phyloP scores from a whole-genome alignment of 2,797 vertebrate species.

The Xerus rutilus region DNA sequence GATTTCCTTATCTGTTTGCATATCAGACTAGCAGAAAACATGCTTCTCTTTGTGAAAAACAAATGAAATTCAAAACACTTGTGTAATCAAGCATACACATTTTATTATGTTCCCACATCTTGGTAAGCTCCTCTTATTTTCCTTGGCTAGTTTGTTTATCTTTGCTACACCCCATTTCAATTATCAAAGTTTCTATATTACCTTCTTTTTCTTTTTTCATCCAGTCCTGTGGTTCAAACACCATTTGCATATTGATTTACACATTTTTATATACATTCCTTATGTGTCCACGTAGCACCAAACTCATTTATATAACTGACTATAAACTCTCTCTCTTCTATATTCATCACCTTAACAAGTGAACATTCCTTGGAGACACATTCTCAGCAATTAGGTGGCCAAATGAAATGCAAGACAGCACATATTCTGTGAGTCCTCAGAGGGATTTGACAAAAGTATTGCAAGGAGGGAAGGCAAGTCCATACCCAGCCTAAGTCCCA shows the following conservation, averaged over 20 bases:
- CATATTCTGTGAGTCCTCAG: neutral
- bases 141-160: neutral
- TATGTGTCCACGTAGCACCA: neutral
- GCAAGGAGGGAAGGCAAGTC: neutral
- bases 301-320: neutral
- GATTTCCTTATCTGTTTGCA: neutral
- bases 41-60: neutral
- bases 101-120: neutral
- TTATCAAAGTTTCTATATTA: rapidly evolving
- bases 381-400: neutral
- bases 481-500: neutral
- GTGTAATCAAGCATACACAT: neutral
- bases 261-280: neutral
- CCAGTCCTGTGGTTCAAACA: neutral
- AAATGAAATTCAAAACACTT: neutral
- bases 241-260: neutral
- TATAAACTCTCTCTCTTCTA: neutral
- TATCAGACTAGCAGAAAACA: neutral
- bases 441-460: neutral
- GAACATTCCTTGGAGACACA: neutral
- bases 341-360: neutral
- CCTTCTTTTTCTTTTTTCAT: neutral
- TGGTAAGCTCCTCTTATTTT: neutral
- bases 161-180: neutral
- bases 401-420: neutral